Conservation (phyloP, 2,797 vertebrate genomes). For the Urosaurus nigricauda region DNA sequence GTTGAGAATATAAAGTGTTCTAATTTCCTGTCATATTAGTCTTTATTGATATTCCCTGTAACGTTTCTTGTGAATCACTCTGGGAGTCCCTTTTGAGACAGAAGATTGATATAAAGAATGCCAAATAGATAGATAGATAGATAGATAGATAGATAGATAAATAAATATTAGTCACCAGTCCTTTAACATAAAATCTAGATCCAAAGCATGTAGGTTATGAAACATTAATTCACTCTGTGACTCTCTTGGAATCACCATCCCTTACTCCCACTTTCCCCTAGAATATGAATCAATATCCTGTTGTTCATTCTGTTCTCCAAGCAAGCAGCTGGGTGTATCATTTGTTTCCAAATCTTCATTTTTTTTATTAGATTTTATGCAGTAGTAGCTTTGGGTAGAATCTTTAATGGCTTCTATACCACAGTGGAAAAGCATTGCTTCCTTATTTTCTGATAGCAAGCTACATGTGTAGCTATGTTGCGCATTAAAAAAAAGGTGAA, state of each 20-base stretch:
- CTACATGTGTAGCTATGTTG: background rate
- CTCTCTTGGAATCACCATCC: fast-evolving
- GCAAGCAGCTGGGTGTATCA: background rate
- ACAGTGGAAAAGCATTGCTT: background rate
- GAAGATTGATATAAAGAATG: background rate
- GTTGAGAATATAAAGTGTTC: no score
- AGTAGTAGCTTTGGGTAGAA: background rate
- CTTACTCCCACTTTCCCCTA: background rate
- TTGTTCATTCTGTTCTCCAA: fast-evolving
- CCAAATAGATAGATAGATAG: background rate
- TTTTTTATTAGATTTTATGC: constrained; percentile 3
- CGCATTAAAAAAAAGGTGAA: no score
- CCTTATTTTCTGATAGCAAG: background rate
- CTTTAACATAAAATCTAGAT: background rate
- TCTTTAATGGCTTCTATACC: constrained; percentile 9
- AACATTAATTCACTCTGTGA: constrained; percentile 18
- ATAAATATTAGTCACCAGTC: background rate
- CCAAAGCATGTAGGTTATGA: background rate
- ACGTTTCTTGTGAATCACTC: constrained; percentile 1
- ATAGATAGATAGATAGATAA: no score
- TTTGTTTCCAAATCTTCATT: constrained; percentile 5
- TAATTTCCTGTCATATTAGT: background rate
- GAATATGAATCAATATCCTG: background rate
- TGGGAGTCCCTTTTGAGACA: background rate
- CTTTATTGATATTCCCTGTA: background rate